A percentile compares a stretch with the other conserved stretches of the same genome.
Evolutionary conservation across 2,797 vertebrate genomes (phyloP).

Genomic region (Labroides dimidiatus): DNA sequence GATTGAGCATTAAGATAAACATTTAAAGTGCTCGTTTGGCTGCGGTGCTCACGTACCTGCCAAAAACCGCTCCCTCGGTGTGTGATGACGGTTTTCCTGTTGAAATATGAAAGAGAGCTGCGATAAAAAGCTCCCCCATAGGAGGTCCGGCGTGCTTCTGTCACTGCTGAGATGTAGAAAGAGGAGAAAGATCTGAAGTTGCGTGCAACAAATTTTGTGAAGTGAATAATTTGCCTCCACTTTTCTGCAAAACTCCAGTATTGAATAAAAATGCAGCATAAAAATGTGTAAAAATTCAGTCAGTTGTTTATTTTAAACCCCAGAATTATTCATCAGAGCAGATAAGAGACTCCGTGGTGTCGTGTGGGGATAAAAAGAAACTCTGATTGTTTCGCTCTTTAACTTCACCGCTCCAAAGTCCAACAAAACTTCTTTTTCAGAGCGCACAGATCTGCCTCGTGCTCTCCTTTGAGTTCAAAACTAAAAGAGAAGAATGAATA

Average conservation of each 20-base stretch:
- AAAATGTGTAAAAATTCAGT: constrained; percentile 21
- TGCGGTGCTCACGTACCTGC: constrained; percentile 18
- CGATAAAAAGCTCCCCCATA: constrained; percentile 11
- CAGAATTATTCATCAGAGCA: constrained; percentile 41
- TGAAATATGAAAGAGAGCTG: constrained; percentile 23
- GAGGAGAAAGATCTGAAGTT: neutral
- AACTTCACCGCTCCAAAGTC: constrained; percentile 13
- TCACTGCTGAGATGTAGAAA: constrained; percentile 4
- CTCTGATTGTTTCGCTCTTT: constrained; percentile 26
- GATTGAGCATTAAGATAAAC: constrained; percentile 62
- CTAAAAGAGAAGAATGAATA: neutral
- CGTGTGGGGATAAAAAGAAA: constrained; percentile 28
- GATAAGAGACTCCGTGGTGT: constrained; percentile 10
- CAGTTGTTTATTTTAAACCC: constrained; percentile 36
- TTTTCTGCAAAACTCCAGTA: constrained; percentile 8
- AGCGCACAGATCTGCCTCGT: constrained; percentile 4
- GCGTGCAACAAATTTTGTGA: neutral
- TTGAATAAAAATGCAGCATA: constrained; percentile 14
- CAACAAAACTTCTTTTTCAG: constrained; percentile 2
- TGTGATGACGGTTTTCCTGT: constrained; percentile 14
- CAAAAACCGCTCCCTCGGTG: constrained; percentile 34
- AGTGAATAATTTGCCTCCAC: constrained; percentile 18
- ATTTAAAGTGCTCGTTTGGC: constrained; percentile 66
- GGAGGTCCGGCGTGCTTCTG: constrained; percentile 12
- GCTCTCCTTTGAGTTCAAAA: constrained; percentile 13